A percentile compares a stretch with the other conserved stretches of the same genome.
Evolutionary conservation across 2,888 invertebrate genomes (phyloP).

Genomic region (Drosophila hamatofila): DNA sequence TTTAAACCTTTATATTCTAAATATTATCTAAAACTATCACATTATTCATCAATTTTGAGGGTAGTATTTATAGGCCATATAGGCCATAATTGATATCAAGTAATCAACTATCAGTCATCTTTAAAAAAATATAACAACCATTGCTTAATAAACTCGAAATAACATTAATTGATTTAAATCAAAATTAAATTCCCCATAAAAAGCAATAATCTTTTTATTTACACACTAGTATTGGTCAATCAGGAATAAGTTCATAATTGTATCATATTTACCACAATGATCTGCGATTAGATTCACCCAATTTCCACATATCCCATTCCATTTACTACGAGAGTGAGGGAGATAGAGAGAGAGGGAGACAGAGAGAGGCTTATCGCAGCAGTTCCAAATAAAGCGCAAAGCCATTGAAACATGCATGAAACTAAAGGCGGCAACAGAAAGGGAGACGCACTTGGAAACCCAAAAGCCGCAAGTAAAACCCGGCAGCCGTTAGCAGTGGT

Average conservation of each 20-base stretch:
- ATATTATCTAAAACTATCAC: too few relatives aligned
- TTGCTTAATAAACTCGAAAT: not conserved
- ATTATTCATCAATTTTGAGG: too few relatives aligned
- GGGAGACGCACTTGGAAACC: conserved; percentile 37
- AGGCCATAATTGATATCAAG: too few relatives aligned
- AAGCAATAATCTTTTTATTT: not conserved
- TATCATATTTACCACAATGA: conserved; percentile 10
- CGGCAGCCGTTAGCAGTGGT: not conserved
- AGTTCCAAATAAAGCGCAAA: conserved; percentile 59
- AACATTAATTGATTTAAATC: not conserved
- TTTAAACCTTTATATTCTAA: too few relatives aligned
- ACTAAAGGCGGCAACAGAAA: conserved; percentile 31
- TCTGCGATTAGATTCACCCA: conserved; percentile 39
- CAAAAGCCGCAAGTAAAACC: conserved; percentile 23
- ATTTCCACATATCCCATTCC: conserved; percentile 8
- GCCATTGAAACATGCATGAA: conserved; percentile 58
- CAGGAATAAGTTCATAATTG: not conserved
- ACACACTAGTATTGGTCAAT: not conserved
- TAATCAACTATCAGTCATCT: not conserved
- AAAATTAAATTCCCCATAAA: not conserved
- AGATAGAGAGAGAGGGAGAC: not conserved
- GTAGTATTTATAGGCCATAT: too few relatives aligned
- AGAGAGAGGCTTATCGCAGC: conserved; percentile 57
- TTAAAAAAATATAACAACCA: too few relatives aligned
- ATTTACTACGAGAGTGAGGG: not conserved